Percentiles rank a stretch among this genome's conserved stretches.
Conservation (phyloP, 2,888 invertebrate species). For the Pecten maximus region DNA sequence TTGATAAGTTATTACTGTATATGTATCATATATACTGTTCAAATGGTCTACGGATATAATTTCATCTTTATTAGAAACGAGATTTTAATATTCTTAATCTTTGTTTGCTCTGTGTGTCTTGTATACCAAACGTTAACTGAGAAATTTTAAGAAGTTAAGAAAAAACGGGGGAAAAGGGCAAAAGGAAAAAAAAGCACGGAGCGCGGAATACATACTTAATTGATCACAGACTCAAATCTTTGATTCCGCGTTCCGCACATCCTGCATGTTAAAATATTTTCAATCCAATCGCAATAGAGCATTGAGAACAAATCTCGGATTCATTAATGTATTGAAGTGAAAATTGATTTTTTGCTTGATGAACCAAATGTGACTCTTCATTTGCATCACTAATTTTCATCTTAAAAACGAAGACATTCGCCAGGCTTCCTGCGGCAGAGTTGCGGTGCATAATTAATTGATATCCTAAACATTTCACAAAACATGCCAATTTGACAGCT, state of each 20-base stretch:
- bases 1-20: no score
- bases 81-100: no score
- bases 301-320: neutral
- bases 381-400: constrained; percentile 11
- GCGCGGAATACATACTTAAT: neutral
- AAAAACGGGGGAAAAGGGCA: no score
- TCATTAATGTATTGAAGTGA: neutral
- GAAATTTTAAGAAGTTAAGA: no score
- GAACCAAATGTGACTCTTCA: neutral
- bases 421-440: neutral
- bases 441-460: neutral
- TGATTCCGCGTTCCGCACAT: neutral
- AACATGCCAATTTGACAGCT: neutral
- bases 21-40: no score
- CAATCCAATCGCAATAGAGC: neutral
- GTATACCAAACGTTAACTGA: no score
- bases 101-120: no score
- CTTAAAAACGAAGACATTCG: neutral
- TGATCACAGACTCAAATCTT: neutral
- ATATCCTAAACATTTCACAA: neutral
- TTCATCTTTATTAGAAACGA: no score
- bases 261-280: neutral
- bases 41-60: no score
- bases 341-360: constrained; percentile 2
- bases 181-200: no score